Base-by-base conservation (phyloP, 2,888 invertebrate genomes). In the Cosmia trapezina region DNA sequence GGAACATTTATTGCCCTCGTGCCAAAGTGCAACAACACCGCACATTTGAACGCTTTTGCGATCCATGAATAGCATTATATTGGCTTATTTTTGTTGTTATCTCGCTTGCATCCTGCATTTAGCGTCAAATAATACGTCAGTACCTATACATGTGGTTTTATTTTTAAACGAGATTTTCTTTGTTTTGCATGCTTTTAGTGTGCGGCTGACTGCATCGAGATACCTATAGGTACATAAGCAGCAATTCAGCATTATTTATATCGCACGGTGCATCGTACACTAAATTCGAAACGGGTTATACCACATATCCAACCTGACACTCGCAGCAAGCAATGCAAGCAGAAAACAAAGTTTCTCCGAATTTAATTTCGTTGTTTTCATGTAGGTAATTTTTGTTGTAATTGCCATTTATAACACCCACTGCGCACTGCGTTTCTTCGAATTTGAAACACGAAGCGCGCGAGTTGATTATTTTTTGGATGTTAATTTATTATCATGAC, bases 271-370 rank as follows among this genome's bases (percentile, higher is more conserved):
- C 66, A 80, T 76, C 79, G 14, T 22, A 28, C 22, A 70, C 72
- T 41, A 49, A 70, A 72, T 60, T 57, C 19, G n/a, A 78, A 81
- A 81, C 83, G 41, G 37, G 83, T 82, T 80, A 47, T 64, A 59
- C 80, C 41, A 76, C 82, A 73, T 75, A 37, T 47, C 12, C 37
- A 71, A 84, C 71, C 70, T 74, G 69, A 79, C 70, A 83, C 73
- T 67, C 67, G 54, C 79, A 75, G 79, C 77, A 64, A 83, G 83
- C 80, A 73, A 64, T 83, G 83, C 80, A 73, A 76, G 65, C 73
- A 78, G 37, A 81, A 86, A 76, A 83, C 57, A 76, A 78, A 41
- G 43, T 78, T 89, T 88, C 89, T 75, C 68, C 69, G 89, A 88
- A 89, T 86, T 80, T 74, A 76, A 83, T 85, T 84, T 79, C 66